A percentile compares a stretch with the other conserved stretches of the same genome.
These are phyloP conservation scores for Leptura quadrifasciata DNA, from an alignment of 2,888 invertebrate species.

Conservation along the genomic window DNA sequence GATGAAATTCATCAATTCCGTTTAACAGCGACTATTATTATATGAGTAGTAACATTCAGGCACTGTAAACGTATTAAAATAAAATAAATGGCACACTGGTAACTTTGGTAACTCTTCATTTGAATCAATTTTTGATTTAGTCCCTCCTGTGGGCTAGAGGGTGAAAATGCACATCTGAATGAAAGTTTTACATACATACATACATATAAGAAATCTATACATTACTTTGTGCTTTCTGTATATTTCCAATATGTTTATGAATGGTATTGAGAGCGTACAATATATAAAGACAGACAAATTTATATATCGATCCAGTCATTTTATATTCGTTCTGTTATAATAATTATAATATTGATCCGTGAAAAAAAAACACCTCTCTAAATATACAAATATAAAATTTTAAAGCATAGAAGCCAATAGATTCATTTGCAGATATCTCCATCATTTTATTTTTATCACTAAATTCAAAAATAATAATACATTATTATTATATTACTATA, in stretches of 20 bases:
- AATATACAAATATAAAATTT: too few relatives aligned
- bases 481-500: not conserved
- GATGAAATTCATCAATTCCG: not conserved
- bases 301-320: not conserved
- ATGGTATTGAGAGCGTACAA: not conserved
- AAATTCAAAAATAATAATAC: not conserved
- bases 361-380: too few relatives aligned
- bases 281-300: not conserved
- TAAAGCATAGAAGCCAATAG: too few relatives aligned
- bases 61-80: not conserved
- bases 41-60: not conserved
- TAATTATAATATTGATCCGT: too few relatives aligned
- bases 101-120: not conserved
- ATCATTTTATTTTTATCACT: not conserved
- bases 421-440: too few relatives aligned
- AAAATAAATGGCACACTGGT: not conserved
- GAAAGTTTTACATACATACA: not conserved
- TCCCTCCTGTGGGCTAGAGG: not conserved
- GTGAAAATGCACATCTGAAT: not conserved
- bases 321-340: too few relatives aligned
- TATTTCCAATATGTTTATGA: not conserved
- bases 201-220: not conserved
- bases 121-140: not conserved
- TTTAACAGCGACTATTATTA: not conserved
- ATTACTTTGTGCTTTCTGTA: conserved; percentile 2